These are phyloP conservation scores for Eupithecia tripunctaria DNA, from an alignment of 2,888 invertebrate species.

Conservation along the genomic window DNA sequence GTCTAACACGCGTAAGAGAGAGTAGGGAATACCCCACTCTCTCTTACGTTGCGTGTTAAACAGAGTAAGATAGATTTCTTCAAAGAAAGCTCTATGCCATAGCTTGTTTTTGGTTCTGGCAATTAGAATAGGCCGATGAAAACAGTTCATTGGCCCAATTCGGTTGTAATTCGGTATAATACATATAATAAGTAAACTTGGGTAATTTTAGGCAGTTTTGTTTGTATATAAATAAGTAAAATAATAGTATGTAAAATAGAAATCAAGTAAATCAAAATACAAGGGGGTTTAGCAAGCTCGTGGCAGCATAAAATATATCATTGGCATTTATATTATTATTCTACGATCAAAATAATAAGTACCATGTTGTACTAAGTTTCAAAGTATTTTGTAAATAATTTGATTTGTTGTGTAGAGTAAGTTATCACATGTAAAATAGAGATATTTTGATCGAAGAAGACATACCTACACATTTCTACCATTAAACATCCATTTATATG, in stretches of 20 bases:
- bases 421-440: not conserved
- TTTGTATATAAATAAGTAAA: not conserved
- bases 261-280: not conserved
- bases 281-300: conserved; percentile 1
- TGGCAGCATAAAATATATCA: not conserved
- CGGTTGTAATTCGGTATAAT: not conserved
- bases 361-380: not conserved
- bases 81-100: not conserved
- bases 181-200: no score
- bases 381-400: not conserved
- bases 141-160: not conserved
- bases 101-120: not conserved
- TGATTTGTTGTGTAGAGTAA: not conserved
- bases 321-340: not conserved
- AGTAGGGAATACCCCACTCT: not conserved
- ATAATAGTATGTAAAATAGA: not conserved
- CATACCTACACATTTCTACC: not conserved
- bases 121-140: not conserved
- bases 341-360: conserved; percentile 2
- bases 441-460: not conserved
- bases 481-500: not conserved
- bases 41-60: not conserved
- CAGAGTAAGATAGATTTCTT: not conserved
- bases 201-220: no score
- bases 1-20: no score